Evolutionary conservation across 2,797 vertebrate genomes (phyloP), one percentile per base, ranked within the genome.

Genomic region (Melanotaenia parkinsoni): DNA sequence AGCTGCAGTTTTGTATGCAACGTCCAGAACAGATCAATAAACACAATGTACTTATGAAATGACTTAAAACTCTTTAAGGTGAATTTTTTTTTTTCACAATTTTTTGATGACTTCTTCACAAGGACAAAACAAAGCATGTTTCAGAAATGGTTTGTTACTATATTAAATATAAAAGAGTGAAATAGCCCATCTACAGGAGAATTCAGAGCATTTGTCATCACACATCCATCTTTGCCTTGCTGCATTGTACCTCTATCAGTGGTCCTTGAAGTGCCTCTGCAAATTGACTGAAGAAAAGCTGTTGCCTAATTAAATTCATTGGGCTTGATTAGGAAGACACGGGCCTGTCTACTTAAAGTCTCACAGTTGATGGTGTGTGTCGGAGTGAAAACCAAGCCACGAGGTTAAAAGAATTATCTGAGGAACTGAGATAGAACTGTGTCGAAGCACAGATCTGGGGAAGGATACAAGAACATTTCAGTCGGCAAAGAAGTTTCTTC

Each of bases 241-340:
- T 38, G n/a, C 10, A 24, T 63, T 26, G 37, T 62, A 30, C 26
- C 28, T 62, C 16, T 28, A 62, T 53, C n/a, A 51, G 62, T n/a
- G 3, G 50, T 61, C 38, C 24, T 40, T 35, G n/a, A 65, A 26
- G 32, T 28, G 59, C 24, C 35, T 60, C 35, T 16, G 37, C 58
- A 60, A 37, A 12, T 26, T 24, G 33, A 54, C 47, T 65, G 50
- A 50, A 65, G 22, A 53, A 22, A 22, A 65, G 33, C 24, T 65
- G 50, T 45, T 65, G 63, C 22, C 9, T 26, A 37, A 51, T 53
- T 63, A 20, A 50, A 35, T 35, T 63, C 20, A 11, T n/a, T 53
- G 13, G 6, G 51, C 47, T 53, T 37, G 50, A 37, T 32, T 53
- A 24, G 37, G 32, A 53, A 24, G 45, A 30, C 18, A 10, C 32